Base-by-base conservation (phyloP, 2,888 invertebrate genomes). In the Pseudeuparius sepicola region DNA sequence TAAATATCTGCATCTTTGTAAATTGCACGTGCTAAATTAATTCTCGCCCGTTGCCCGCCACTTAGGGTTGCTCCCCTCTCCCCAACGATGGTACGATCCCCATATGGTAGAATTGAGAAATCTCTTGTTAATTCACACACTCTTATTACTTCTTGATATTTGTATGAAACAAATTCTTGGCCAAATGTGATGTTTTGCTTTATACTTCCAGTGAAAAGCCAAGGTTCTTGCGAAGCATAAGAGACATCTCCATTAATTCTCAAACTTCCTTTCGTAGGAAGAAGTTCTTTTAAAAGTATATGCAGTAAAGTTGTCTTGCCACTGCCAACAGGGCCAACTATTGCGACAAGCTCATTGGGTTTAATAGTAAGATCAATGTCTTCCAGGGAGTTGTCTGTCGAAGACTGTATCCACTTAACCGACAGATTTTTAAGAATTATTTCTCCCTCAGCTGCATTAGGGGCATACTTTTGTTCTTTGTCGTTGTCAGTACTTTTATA, bases 111-210 rank as follows among this genome's bases (percentile, higher is more conserved):
- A 43, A 80, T 61, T 6, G 67, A 60, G 49, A 87, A 74, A 57
- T 88, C 87, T 39, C 71, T 60, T 51, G 74, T 73, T 33, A 82
- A 64, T 2, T 78, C 77, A 51, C 81, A 81, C 0, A 73, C 76
- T 20, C 71, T 69, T 2, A 86, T 63, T 20, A 74, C 76, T 39
- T 72, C 64, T 58, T 68, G 80, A 58, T 68, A 79, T n/a, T 73
- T 67, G 13, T 71, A 67, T 14, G 70, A 65, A 47, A 78, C 76
- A 73, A 73, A 78, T 43, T 70, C 65, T 52, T 71, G 73, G 0
- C 92, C 92, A 60, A 94, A 93, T 2, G 89, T 59, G 44, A 96
- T 87, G 59, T 96, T 96, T 52, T 92, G 88, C 7, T 84, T 69
- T 1, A 96, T 76, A 40, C 84, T 84, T n/a, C 76, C 78, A 36